A percentile compares a stretch with the other conserved stretches of the same genome.
phyloP scores from a whole-genome alignment of 2,888 invertebrate genomes.

The Imbricaverruca yamaguchii region DNA sequence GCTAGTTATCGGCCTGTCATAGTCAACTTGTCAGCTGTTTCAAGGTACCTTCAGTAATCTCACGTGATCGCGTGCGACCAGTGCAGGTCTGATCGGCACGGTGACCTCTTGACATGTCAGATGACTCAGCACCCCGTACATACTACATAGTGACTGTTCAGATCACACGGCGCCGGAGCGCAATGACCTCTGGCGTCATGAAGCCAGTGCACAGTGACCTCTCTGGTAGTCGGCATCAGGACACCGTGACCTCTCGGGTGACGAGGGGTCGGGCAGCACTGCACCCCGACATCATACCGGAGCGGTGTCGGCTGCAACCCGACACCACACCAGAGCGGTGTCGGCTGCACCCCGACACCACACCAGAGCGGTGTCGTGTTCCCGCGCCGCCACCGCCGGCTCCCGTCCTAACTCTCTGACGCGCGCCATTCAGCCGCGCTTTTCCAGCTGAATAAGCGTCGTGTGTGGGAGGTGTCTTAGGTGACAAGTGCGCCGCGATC shows the following conservation, averaged over 20 bases:
- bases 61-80: too few species aligned
- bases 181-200: too few species aligned
- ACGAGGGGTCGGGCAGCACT: neutral
- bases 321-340: neutral
- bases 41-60: too few species aligned
- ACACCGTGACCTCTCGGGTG: neutral
- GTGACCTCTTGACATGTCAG: too few species aligned
- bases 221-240: too few species aligned
- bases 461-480: slow-evolving; percentile 12
- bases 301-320: neutral
- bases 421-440: neutral
- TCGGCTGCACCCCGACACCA: neutral
- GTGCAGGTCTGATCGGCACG: too few species aligned
- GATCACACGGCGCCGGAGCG: too few species aligned
- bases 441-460: neutral
- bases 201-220: too few species aligned
- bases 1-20: too few species aligned
- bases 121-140: too few species aligned
- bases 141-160: too few species aligned
- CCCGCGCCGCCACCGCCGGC: neutral
- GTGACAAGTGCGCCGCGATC: neutral
- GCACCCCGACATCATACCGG: neutral
- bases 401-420: neutral
- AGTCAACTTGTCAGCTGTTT: too few species aligned
- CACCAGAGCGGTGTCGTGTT: neutral